phyloP scores from a whole-genome alignment of 2,888 invertebrate species.

The Myopa testacea region DNA sequence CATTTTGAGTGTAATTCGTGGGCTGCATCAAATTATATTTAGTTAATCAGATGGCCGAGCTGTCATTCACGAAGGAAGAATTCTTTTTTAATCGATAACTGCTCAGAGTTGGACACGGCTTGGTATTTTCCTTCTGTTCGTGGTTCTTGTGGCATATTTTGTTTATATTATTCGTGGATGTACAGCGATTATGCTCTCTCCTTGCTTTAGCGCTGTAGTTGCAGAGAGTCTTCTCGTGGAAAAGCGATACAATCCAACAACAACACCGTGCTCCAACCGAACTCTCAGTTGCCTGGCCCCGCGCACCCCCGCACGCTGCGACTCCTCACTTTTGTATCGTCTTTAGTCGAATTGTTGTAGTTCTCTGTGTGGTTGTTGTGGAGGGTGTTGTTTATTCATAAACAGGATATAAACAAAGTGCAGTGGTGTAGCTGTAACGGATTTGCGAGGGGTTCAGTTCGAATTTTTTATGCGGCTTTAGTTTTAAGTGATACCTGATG shows the following conservation, averaged over 20 bases:
- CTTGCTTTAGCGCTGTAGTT: conserved; percentile 54
- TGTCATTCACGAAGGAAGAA: too few relatives aligned
- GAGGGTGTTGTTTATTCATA: conserved; percentile 56
- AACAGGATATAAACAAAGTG: conserved; percentile 64
- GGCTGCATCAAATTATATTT: too few relatives aligned
- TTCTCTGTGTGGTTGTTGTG: conserved; percentile 29
- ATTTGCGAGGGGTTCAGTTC: conserved; percentile 35
- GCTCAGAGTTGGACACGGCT: too few relatives aligned
- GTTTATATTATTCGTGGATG: too few relatives aligned
- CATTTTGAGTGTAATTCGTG: too few relatives aligned
- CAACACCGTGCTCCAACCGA: conserved; percentile 47
- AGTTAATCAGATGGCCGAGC: too few relatives aligned
- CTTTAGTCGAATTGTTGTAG: conserved; percentile 46
- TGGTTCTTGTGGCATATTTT: too few relatives aligned
- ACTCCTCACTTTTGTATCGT: conserved; percentile 51
- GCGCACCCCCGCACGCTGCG: conserved; percentile 31
- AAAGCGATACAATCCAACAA: conserved; percentile 61
- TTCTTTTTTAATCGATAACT: too few relatives aligned
- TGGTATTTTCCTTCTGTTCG: too few relatives aligned
- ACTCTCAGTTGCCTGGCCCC: conserved; percentile 50
- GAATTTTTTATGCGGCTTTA: not conserved
- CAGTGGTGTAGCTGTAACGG: conserved; percentile 58
- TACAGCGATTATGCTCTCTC: conserved; percentile 32
- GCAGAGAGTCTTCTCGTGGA: conserved; percentile 46
- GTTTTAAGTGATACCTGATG: not conserved